Percentiles rank a stretch among this genome's conserved stretches.
Evolutionary conservation across 2,113 vertebrate genomes (phyloP).

Genomic region (Telmatochromis brachygnathus): DNA sequence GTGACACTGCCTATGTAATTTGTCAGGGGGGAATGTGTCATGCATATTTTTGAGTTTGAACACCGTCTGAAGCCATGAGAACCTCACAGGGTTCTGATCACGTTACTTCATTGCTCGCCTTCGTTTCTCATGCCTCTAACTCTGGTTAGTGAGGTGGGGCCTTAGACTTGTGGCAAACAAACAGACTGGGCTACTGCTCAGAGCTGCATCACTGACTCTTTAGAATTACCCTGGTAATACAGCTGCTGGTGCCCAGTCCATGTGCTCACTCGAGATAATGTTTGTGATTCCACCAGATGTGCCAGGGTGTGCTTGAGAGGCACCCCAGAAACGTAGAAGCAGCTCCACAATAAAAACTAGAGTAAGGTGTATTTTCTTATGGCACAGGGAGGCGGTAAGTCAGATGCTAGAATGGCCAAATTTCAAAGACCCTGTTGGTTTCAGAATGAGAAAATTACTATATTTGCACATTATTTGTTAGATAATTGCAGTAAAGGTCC

Average conservation of each 20-base stretch:
- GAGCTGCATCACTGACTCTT: background rate
- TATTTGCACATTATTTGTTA: background rate
- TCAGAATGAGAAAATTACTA: background rate
- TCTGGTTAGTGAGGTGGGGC: background rate
- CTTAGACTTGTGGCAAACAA: background rate
- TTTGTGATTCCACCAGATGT: background rate
- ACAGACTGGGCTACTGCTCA: background rate
- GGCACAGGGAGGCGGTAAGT: background rate
- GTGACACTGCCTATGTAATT: conserved; percentile 1
- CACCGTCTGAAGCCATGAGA: conserved; percentile 47
- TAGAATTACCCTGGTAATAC: background rate
- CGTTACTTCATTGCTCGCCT: background rate
- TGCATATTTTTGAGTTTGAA: conserved; percentile 50
- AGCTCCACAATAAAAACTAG: background rate
- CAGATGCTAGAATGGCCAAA: background rate
- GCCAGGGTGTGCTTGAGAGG: background rate
- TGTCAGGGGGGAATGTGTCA: conserved; percentile 34
- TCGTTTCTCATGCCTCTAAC: background rate
- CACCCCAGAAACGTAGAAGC: background rate
- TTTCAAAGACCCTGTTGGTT: background rate
- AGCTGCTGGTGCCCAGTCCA: background rate
- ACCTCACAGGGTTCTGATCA: background rate
- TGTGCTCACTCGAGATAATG: background rate
- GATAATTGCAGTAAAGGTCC: background rate
- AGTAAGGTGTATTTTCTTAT: background rate